Percentiles rank a stretch among this genome's conserved stretches.
Evolutionary conservation across 1,140 invertebrate genomes (phyloP).

Genomic region (Tetragnatha versicolor): DNA sequence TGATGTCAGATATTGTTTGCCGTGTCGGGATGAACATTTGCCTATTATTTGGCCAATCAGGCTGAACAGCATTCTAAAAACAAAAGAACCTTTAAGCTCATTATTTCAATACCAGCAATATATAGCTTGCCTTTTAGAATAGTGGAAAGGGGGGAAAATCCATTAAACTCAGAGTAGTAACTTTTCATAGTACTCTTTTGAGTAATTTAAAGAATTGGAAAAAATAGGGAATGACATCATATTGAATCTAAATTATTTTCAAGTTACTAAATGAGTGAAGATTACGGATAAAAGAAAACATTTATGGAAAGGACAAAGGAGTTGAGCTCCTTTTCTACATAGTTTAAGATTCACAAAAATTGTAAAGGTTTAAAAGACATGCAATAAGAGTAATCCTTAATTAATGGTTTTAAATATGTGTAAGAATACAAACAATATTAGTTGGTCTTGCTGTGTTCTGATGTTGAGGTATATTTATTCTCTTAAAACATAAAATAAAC

Average conservation of each 20-base stretch:
- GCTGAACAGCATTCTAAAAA: conserved; percentile 76
- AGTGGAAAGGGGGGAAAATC: too few relatives aligned
- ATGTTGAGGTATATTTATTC: conserved; percentile 57
- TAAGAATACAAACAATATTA: conserved; percentile 67
- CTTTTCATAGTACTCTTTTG: too few relatives aligned
- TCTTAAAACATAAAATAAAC: neutral
- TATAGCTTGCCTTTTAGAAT: too few relatives aligned
- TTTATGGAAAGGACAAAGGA: conserved; percentile 75
- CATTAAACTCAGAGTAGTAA: too few relatives aligned
- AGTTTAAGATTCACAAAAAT: conserved; percentile 87
- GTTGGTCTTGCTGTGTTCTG: conserved; percentile 44
- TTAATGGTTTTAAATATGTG: conserved; percentile 70
- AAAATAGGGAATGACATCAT: too few relatives aligned
- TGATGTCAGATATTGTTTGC: conserved; percentile 78
- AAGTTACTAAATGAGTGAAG: too few relatives aligned
- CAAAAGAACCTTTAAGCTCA: too few relatives aligned
- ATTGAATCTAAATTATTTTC: too few relatives aligned
- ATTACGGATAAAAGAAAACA: neutral
- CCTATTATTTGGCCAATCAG: conserved; percentile 75
- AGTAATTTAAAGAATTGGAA: too few relatives aligned
- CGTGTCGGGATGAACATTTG: conserved; percentile 85
- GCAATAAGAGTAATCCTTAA: conserved; percentile 71
- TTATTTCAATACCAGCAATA: too few relatives aligned
- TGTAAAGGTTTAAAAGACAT: conserved; percentile 72
- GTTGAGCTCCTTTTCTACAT: conserved; percentile 72